Base-by-base conservation (phyloP, 2,797 vertebrate genomes). In the Centropyge bicolor region DNA sequence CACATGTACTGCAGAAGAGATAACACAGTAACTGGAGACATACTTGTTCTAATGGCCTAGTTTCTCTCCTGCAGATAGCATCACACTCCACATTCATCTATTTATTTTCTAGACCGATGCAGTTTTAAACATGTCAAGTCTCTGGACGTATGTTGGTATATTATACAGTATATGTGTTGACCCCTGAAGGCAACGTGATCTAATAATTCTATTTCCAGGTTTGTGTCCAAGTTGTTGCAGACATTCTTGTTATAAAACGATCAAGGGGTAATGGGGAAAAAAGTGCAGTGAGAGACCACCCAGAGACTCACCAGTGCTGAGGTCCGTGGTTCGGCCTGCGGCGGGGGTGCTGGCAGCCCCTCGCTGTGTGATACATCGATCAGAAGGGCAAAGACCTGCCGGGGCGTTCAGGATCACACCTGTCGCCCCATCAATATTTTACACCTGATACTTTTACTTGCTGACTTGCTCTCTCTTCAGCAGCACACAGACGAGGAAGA, bases 281-380 rank as follows among this genome's bases (percentile, higher is more conserved):
- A 43, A 22, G 27, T 1, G 3, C 20, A 70, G 11, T 27, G 40
- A 41, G 48, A 64, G 22, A 55, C 55, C 61, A 63, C 22, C 4
- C 67, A 49, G 71, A 61, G 68, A 90, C 87, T 97, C 95, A 99
- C 98, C 96, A 68, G 93, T 74, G 81, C 95, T 96, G 63, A 91
- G 92, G 81, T 96, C 93, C 76, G 96, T 91, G 35, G 93, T 96
- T 90, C 92, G 93, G 80, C 92, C 95, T 89, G 96, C 78, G 82
- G 91, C 6, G 0, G 96, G 95, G 49, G 94, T 94, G 86, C 87
- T 68, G 48, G 90, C 93, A 24, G 94, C 96, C 84, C 97, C 95
- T 92, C 93, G 84, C 51, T 94, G 94, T 0, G 94, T 91, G 62
- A 89, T 81, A 17, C 97, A 97, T 85, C 85, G 83, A 96, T 94